phyloP scores from a whole-genome alignment of 2,797 vertebrate genomes.

The Menidia menidia region DNA sequence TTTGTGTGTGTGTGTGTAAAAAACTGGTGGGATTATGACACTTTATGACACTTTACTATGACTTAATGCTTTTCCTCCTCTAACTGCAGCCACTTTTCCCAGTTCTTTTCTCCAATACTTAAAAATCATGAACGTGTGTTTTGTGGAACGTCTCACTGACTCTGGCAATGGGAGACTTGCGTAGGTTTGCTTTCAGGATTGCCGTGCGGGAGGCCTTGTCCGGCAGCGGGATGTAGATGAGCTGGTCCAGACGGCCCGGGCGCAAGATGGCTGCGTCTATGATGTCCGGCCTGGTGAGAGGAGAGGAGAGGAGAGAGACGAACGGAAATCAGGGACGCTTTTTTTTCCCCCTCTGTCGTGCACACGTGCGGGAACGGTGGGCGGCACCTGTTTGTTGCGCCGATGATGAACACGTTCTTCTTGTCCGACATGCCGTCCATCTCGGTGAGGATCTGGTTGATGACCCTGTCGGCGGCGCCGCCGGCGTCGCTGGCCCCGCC shows the following conservation, averaged over 20 bases:
- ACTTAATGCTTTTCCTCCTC: too few species aligned
- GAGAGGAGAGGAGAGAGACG: not conserved
- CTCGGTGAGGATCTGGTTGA: constrained; percentile 96
- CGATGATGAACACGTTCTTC: constrained; percentile 96
- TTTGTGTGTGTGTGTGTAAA: not conserved
- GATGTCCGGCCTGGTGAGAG: constrained; percentile 87
- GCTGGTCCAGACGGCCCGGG: constrained; percentile 93
- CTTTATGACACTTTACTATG: too few species aligned
- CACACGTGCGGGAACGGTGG: not conserved
- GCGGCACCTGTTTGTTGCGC: constrained; percentile 88
- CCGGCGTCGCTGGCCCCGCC: constrained; percentile 93
- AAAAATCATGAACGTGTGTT: not conserved
- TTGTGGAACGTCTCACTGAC: constrained; percentile 42
- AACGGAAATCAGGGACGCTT: not conserved
- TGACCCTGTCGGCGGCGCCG: constrained; percentile 93
- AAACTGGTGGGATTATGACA: too few species aligned
- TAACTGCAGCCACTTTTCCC: too few species aligned
- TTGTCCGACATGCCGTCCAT: constrained; percentile 98
- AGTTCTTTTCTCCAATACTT: not conserved
- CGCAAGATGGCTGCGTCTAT: constrained; percentile 95
- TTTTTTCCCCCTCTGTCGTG: not conserved
- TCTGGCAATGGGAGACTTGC: constrained; percentile 80
- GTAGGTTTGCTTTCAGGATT: constrained; percentile 94
- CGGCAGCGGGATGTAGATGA: constrained; percentile 95
- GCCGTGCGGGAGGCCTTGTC: constrained; percentile 79